Percentiles rank a stretch among this genome's conserved stretches.
These are phyloP conservation scores for Arizona elegans DNA, from an alignment of 2,113 vertebrate species.

Conservation along the genomic window DNA sequence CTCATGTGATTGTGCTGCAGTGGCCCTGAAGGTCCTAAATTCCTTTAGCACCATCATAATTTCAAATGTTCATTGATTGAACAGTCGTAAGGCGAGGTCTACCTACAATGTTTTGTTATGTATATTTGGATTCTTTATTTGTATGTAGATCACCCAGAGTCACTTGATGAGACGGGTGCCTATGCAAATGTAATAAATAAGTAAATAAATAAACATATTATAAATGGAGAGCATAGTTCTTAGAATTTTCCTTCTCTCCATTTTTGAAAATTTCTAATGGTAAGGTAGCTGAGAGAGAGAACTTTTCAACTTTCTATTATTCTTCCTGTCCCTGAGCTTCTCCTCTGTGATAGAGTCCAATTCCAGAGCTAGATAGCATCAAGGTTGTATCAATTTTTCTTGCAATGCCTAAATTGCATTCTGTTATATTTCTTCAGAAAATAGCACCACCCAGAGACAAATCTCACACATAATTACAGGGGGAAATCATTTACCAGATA, in stretches of 20 bases:
- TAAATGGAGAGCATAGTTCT: background rate
- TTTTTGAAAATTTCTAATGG: background rate
- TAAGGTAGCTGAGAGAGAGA: background rate
- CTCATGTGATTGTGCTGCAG: too few relatives aligned
- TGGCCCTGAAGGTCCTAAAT: too few relatives aligned
- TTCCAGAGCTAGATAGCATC: background rate
- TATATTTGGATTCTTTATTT: background rate
- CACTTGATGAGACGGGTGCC: background rate
- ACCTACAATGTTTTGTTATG: background rate
- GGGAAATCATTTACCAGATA: slow-evolving; percentile 1
- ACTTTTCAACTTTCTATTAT: background rate
- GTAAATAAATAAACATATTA: background rate
- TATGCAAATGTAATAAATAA: background rate
- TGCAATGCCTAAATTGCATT: background rate
- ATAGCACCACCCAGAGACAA: background rate
- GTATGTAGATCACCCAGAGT: background rate
- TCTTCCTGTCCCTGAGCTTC: background rate
- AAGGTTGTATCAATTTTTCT: background rate
- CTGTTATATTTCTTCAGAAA: background rate
- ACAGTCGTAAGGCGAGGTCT: background rate
- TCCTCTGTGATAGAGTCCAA: background rate
- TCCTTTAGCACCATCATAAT: too few relatives aligned
- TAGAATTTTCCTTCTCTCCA: background rate
- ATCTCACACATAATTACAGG: background rate
- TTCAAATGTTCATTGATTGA: background rate